A percentile compares a stretch with the other conserved stretches of the same genome.
These are phyloP conservation scores for Stylophora pistillata DNA, from an alignment of 64 coral and sea anemone species.

Conservation along the genomic window DNA sequence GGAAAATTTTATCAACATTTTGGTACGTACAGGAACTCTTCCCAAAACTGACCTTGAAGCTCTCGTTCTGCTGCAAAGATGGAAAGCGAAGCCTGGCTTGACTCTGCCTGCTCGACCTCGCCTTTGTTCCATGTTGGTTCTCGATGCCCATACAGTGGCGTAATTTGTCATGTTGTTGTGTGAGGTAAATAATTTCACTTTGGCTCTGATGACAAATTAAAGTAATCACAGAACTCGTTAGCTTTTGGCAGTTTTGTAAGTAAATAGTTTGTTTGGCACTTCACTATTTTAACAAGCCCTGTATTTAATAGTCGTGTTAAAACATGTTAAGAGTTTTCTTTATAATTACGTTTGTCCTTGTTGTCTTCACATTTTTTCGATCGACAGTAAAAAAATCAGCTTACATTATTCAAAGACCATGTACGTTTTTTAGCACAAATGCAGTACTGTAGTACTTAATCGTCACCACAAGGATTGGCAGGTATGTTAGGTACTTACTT, in stretches of 20 bases:
- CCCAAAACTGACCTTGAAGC: conserved; percentile 73
- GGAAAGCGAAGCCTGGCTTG: conserved; percentile 93
- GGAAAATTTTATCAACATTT: neutral
- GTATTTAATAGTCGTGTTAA: no score
- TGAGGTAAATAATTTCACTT: conserved; percentile 96
- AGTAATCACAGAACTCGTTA: neutral
- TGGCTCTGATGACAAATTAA: conserved; percentile 75
- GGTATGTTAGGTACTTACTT: conserved; percentile 82
- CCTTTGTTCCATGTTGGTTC: conserved; percentile 98
- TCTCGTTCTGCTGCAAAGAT: conserved; percentile 89
- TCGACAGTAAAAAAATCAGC: no score
- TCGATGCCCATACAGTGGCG: conserved; percentile 97
- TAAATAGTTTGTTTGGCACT: no score
- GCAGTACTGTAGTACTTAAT: no score
- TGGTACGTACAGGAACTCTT: no score
- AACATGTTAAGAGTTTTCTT: no score
- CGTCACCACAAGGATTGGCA: no score
- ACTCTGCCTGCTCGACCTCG: conserved; percentile 93
- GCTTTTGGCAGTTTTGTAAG: no score
- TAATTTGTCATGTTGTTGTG: conserved; percentile 99
- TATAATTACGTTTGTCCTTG: no score
- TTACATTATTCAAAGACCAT: no score
- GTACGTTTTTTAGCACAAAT: no score
- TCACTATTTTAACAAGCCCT: neutral
- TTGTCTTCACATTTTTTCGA: no score